Percentiles rank a stretch among this genome's conserved stretches.
Evolutionary conservation across 2,797 vertebrate species (phyloP).

Genomic region (Muraenolepis orangiensis): DNA sequence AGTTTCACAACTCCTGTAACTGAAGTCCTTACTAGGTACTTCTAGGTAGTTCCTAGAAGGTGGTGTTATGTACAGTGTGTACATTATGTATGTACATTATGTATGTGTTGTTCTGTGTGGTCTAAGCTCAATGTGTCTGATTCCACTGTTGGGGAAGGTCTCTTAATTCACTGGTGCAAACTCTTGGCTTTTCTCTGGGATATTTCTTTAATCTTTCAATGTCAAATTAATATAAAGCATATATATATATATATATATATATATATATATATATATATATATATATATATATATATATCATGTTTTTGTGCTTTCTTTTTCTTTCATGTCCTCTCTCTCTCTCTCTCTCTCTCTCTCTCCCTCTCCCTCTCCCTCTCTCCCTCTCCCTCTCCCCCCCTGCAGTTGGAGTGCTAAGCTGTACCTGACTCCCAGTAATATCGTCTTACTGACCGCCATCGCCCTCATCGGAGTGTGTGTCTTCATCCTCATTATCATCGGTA

Average conservation of each 20-base stretch:
- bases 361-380: constrained; percentile 19
- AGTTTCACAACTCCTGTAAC: too few relatives aligned
- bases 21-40: too few relatives aligned
- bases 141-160: too few relatives aligned
- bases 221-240: too few relatives aligned
- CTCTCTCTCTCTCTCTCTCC: constrained; percentile 25
- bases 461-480: constrained; percentile 94
- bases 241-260: background rate
- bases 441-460: constrained; percentile 91
- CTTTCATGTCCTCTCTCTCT: background rate
- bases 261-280: background rate
- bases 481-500: constrained; percentile 93
- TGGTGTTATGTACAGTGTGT: too few relatives aligned
- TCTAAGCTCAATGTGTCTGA: too few relatives aligned
- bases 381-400: constrained; percentile 30
- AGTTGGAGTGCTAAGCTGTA: constrained; percentile 97
- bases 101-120: too few relatives aligned
- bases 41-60: too few relatives aligned
- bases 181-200: too few relatives aligned
- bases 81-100: too few relatives aligned
- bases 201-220: too few relatives aligned
- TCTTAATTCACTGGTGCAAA: too few relatives aligned
- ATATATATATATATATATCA: background rate
- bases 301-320: background rate
- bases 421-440: constrained; percentile 95